A percentile compares a stretch with the other conserved stretches of the same genome.
phyloP scores from a whole-genome alignment of 2,888 invertebrate species.

The Micropterix aruncella region DNA sequence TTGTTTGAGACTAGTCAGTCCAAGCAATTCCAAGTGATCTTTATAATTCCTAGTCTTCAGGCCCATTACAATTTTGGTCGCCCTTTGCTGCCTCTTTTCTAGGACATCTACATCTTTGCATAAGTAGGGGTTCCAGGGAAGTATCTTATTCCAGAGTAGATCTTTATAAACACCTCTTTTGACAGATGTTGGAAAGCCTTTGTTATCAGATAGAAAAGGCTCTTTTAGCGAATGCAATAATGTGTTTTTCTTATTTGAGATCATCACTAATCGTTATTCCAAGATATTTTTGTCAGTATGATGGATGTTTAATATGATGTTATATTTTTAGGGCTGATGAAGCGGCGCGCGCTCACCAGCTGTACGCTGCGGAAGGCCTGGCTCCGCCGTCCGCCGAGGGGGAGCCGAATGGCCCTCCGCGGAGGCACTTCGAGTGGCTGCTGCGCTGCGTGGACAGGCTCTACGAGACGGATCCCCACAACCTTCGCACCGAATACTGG shows the following conservation, averaged over 20 bases:
- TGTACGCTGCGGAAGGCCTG: slow-evolving; percentile 62
- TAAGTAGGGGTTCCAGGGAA: too few species aligned
- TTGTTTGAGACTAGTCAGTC: too few species aligned
- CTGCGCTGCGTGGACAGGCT: slow-evolving; percentile 65
- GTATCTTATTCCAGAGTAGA: neutral
- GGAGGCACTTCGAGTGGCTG: slow-evolving; percentile 73
- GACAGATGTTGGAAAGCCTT: too few species aligned
- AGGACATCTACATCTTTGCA: too few species aligned
- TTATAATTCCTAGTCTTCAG: too few species aligned
- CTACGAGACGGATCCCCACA: slow-evolving; percentile 61
- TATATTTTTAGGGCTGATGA: slow-evolving; percentile 62
- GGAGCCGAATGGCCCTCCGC: slow-evolving; percentile 23
- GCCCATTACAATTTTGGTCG: neutral
- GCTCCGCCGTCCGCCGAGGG: slow-evolving; percentile 46
- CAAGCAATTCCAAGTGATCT: too few species aligned
- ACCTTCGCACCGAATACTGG: slow-evolving; percentile 76
- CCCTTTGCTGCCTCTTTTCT: too few species aligned
- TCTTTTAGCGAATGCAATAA: neutral
- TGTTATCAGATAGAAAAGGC: neutral
- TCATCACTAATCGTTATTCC: too few species aligned
- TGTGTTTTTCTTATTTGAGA: too few species aligned
- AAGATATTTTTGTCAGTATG: too few species aligned
- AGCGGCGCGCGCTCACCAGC: slow-evolving; percentile 63
- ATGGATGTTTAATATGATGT: neutral
- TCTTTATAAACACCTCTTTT: too few species aligned